Conservation (phyloP, 2,888 invertebrate species). For the Hipparchia semele region DNA sequence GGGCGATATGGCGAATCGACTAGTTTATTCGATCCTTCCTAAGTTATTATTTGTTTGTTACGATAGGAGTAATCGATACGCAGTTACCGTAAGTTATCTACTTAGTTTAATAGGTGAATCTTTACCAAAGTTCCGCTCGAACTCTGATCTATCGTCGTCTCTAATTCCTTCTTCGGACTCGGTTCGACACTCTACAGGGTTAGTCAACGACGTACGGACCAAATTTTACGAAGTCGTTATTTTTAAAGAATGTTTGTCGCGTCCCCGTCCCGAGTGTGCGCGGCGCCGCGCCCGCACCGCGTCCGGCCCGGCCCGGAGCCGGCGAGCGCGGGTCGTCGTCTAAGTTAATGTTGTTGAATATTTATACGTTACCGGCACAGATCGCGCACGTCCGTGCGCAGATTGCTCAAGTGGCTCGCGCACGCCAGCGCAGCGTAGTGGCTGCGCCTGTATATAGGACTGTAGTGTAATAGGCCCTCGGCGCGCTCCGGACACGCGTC, state of each 20-base stretch:
- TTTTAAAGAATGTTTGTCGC: conserved; percentile 57
- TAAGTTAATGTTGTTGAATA: conserved; percentile 59
- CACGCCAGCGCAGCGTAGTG: conserved; percentile 59
- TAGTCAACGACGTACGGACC: conserved; percentile 71
- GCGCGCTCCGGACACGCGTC: conserved; percentile 40
- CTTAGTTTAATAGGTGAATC: conserved; percentile 76
- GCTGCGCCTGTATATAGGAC: conserved; percentile 72
- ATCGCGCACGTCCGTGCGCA: conserved; percentile 50
- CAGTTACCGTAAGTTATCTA: conserved; percentile 80
- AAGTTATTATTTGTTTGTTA: conserved; percentile 42
- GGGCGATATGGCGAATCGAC: conserved; percentile 41
- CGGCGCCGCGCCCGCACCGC: conserved; percentile 41
- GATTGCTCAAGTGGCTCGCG: conserved; percentile 75
- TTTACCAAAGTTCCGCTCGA: conserved; percentile 76
- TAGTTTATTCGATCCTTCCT: conserved; percentile 29
- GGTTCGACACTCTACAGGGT: conserved; percentile 66
- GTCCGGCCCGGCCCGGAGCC: conserved; percentile 41
- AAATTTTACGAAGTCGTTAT: conserved; percentile 56
- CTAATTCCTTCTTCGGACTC: conserved; percentile 59
- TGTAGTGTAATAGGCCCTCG: conserved; percentile 60
- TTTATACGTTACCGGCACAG: conserved; percentile 54
- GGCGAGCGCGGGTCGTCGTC: conserved; percentile 28
- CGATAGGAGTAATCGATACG: conserved; percentile 67
- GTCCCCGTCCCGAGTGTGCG: conserved; percentile 59
- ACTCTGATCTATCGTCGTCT: conserved; percentile 63